phyloP scores from a whole-genome alignment of 2,113 vertebrate species.

The Bos indicus region DNA sequence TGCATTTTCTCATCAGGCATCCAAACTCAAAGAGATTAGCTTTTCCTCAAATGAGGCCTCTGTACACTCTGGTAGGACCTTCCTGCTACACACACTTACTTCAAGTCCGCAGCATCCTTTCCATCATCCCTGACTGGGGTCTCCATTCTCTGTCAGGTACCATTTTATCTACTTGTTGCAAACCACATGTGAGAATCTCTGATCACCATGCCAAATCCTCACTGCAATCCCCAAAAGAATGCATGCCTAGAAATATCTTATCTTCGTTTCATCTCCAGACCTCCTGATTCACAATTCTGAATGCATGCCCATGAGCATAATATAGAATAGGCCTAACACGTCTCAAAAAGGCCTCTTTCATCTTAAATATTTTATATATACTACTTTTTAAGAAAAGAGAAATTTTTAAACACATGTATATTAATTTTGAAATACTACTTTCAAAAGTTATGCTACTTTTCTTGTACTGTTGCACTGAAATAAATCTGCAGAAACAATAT shows the following conservation, averaged over 20 bases:
- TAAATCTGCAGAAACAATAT: not conserved
- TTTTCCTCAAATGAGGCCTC: not conserved
- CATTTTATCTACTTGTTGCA: not conserved
- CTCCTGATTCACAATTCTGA: not conserved
- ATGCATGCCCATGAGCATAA: not conserved
- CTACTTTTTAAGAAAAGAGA: not conserved
- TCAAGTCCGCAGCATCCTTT: not conserved
- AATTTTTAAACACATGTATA: not conserved
- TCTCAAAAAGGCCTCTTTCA: not conserved
- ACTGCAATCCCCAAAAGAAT: not conserved
- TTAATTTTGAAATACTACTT: not conserved
- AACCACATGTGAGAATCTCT: not conserved
- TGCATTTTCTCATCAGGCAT: not conserved
- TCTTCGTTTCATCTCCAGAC: not conserved
- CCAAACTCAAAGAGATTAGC: not conserved
- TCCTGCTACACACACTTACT: no score
- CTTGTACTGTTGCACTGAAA: not conserved
- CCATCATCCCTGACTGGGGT: not conserved
- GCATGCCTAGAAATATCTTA: not conserved
- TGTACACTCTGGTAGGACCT: not conserved
- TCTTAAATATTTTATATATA: not conserved
- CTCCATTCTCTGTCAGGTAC: not conserved
- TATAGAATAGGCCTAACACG: not conserved
- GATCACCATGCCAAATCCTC: not conserved
- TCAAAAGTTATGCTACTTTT: not conserved